Conservation (phyloP, 2,888 invertebrate genomes). For the Eilema depressum region DNA sequence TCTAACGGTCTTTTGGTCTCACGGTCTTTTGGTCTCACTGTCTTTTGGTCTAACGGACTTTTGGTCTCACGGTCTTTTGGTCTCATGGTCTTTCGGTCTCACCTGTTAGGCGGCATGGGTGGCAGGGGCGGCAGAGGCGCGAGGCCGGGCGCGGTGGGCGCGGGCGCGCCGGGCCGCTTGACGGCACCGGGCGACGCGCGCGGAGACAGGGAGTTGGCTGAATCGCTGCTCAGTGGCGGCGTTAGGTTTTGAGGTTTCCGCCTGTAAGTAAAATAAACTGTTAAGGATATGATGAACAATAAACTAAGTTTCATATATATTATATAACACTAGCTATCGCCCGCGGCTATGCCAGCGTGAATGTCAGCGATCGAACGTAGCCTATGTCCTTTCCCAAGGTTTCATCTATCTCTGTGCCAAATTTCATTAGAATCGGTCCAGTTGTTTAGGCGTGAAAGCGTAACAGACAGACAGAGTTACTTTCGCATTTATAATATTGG, state of each 20-base stretch:
- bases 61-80: not conserved
- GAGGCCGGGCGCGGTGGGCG: slow-evolving; percentile 11
- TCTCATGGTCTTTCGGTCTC: not conserved
- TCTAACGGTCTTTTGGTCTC: not conserved
- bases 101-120: slow-evolving; percentile 19
- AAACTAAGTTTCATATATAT: not conserved
- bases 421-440: too few species aligned
- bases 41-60: too few species aligned
- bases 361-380: too few species aligned
- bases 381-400: too few species aligned
- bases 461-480: too few species aligned
- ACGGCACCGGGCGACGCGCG: slow-evolving; percentile 86
- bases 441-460: too few species aligned
- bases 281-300: not conserved
- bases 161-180: slow-evolving; percentile 89
- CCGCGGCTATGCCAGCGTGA: too few species aligned
- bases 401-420: too few species aligned
- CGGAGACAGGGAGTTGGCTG: slow-evolving; percentile 94
- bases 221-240: slow-evolving; percentile 95
- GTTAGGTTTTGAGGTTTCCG: slow-evolving; percentile 97
- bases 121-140: slow-evolving; percentile 59
- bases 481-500: too few species aligned
- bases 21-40: not conserved
- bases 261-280: slow-evolving; percentile 69
- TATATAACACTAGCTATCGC: too few species aligned